Evolutionary conservation across 2,113 vertebrate species (phyloP), one percentile per base, ranked within the genome.

Genomic region (Zingel zingel): DNA sequence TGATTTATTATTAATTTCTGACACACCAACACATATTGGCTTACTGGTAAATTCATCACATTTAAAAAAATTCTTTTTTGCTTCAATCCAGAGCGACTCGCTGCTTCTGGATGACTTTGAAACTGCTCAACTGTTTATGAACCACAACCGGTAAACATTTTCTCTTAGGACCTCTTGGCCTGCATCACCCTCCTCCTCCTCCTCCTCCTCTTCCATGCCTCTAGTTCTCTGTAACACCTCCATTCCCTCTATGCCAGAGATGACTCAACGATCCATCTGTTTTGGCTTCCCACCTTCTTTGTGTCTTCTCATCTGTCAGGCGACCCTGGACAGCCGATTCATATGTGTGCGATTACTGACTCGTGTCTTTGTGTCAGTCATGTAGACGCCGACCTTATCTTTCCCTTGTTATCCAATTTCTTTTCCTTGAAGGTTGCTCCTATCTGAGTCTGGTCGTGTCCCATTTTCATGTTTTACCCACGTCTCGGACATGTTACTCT

Each of bases 41-140:
- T 75, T 27, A 9, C 66, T 67, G 30, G 62, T 62, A 25, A 39
- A 7, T 61, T 63, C 62, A 53, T 76, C 56, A 47, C n/a, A 74
- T 81, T 63, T 81, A 53, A 81, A 71, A 81, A 23, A 71, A 23
- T 57, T 71, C 71, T 84, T 70, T 69, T 93, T 80, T 86, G 88
- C 92, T 92, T 84, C 63, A 81, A 91, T 86, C 91, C 93, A 94
- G 94, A 95, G 95, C 82, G 95, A 94, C 94, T 92, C 90, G n/a
- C 88, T 94, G 92, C 92, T 90, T 79, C 91, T 94, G 88, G 91
- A 94, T 92, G 94, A 93, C 92, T 95, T 94, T 95, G 94, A 94
- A 86, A 93, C 91, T 39, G 90, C 93, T 63, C 93, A 23, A 58
- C 91, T 94, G 75, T 95, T 94, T 94, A 92, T 94, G 92, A 94